Base-by-base conservation (phyloP, 2,888 invertebrate genomes). In the Sesia bembeciformis region DNA sequence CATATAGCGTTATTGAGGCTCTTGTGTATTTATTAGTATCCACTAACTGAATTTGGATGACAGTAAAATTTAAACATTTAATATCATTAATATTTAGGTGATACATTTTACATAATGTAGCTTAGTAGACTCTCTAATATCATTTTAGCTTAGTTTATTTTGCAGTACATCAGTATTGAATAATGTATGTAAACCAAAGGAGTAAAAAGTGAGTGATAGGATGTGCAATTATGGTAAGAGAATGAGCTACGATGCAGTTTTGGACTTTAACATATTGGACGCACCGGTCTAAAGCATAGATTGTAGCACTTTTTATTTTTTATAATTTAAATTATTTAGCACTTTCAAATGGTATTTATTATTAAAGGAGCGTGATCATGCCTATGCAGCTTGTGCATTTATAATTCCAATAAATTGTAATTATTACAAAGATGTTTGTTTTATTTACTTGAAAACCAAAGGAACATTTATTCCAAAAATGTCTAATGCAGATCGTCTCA, bases 391-490 rank as follows among this genome's bases (percentile, higher is more conserved):
- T 86, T 86, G 69, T 81, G 85, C 84, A 79, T 87, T 84, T 86
- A 81, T 84, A 78, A 87, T 86, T 86, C 84, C 81, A 88, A 72
- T 87, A 88, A 87, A 89, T 75, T 84, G 79, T 87, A 80, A 89
- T 87, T 87, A 86, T 74, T 84, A 85, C 76, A 78, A 74, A 52
- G 39, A 38, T 23, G 3, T 63, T 62, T 55, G 58, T 60, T 63
- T 69, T 65, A 62, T 76, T 74, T 70, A 64, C 61, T 63, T 60
- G 5, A 51, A n/a, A 43, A 55, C 54, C 50, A 38, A 50, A 23
- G 23, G 1, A 23, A 23, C 23, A 23, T 23, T 23, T 23, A 23
- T 23, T 23, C 23, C 23, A 23, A 23, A n/a, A n/a, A n/a, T n/a
- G n/a, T n/a, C n/a, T n/a, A n/a, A n/a, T n/a, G n/a, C n/a, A n/a